phyloP scores from a whole-genome alignment of 1,140 invertebrate species.

The Lasioglossum baleicum region DNA sequence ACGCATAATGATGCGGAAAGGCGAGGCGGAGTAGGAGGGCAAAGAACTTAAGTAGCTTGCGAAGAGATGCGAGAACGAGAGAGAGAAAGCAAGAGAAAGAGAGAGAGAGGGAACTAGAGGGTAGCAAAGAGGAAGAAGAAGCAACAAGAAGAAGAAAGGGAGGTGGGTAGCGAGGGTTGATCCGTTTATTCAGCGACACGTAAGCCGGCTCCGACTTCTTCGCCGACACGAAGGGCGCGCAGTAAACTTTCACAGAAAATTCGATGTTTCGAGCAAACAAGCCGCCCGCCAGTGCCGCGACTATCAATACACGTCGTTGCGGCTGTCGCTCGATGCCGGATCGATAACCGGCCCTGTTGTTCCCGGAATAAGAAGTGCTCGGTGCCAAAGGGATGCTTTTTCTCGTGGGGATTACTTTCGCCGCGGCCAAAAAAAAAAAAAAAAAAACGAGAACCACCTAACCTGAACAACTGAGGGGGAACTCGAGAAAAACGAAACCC shows the following conservation, averaged over 20 bases:
- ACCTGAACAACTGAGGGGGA: not conserved
- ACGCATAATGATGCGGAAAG: slow-evolving; percentile 55
- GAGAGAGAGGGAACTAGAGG: too few species aligned
- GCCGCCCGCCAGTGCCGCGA: slow-evolving; percentile 7
- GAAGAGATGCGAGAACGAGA: slow-evolving; percentile 31
- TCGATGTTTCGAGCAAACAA: slow-evolving; percentile 62
- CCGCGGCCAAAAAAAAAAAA: not conserved
- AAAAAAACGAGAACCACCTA: not conserved
- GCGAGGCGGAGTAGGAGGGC: slow-evolving; percentile 20
- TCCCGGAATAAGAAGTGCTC: slow-evolving; percentile 28
- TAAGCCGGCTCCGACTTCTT: slow-evolving; percentile 57
- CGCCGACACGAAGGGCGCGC: slow-evolving; percentile 40
- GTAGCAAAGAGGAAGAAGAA: too few species aligned
- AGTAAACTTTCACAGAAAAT: slow-evolving; percentile 62
- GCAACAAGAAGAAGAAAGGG: too few species aligned
- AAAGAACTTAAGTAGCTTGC: slow-evolving; percentile 59
- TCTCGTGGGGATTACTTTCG: slow-evolving; percentile 54
- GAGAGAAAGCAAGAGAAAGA: too few species aligned
- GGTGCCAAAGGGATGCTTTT: slow-evolving; percentile 40
- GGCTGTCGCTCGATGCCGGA: slow-evolving; percentile 52
- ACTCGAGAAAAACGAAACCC: not conserved
- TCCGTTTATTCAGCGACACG: slow-evolving; percentile 66
- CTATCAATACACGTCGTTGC: slow-evolving; percentile 53
- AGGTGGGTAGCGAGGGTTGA: slow-evolving; percentile 46
- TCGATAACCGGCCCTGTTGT: slow-evolving; percentile 48